Base-by-base conservation (phyloP, 2,113 vertebrate species). In the Gorsachius goisagi region DNA sequence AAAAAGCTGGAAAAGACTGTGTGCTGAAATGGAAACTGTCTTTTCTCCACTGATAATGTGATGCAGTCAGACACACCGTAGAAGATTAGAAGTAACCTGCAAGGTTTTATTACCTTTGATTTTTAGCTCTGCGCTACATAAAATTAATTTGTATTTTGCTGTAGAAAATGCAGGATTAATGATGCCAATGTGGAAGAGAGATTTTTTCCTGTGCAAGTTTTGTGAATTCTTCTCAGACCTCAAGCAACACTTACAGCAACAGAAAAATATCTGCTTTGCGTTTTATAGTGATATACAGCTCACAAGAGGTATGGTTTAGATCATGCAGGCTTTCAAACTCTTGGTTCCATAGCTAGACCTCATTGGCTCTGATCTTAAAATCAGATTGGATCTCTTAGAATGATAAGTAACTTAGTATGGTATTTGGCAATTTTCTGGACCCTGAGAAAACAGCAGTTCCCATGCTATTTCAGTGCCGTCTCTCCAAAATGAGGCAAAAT, bases 111-210 rank as follows among this genome's bases (percentile, higher is more conserved):
- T 88, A 86, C 56, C 84, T 94, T 83, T 95, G 89, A 83, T 76
- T 73, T 94, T 91, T 88, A 88, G 82, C 74, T 72, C 47, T 58
- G 63, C 1, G 9, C 72, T 84, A 91, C 60, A 92, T 77, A 93
- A 95, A 97, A 97, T 95, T 95, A 96, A 95, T 95, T 96, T 95
- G 17, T 66, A 90, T 95, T 92, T 96, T 97, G 73, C 81, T 85
- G 60, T 63, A 92, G 59, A 91, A 97, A 97, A 93, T 88, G 18
- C 47, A 91, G 41, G 73, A 85, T 90, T 86, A 94, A 94, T 90
- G 73, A 85, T 58, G 58, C 33, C 85, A 95, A 47, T 27, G 52
- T 67, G n/a, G n/a, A 97, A 95, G 52, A 79, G 41, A 83, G 9
- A 26, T 73, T 94, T 83, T 60, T 69, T 47, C 37, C 80, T 85